These are phyloP conservation scores for Creontiades dilutus DNA, from an alignment of 2,888 invertebrate genomes.

Conservation along the genomic window DNA sequence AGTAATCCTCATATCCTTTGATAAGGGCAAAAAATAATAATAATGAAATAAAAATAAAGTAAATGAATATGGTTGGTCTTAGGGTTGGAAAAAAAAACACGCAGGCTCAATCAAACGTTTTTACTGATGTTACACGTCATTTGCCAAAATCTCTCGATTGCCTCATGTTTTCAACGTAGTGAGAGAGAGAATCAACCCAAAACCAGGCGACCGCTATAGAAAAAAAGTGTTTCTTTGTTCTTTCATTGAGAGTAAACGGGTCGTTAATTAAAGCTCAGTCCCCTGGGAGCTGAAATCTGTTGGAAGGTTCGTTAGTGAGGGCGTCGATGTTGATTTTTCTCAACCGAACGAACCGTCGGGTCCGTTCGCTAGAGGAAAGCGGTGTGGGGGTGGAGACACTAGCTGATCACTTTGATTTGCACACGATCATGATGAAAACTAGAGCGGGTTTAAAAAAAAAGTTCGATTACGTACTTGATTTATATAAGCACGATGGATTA, in stretches of 20 bases:
- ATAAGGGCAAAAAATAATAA: no score
- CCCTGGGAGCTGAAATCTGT: not conserved
- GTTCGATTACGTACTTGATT: no score
- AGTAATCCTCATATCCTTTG: no score
- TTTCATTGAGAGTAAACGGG: constrained; percentile 20
- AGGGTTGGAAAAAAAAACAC: not conserved
- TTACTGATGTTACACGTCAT: not conserved
- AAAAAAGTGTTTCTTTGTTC: not conserved
- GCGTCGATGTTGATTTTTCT: constrained; percentile 1
- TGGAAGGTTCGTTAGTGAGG: constrained; percentile 1
- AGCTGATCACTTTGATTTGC: no score
- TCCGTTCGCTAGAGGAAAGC: constrained; percentile 5
- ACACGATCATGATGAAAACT: no score
- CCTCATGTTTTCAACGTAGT: no score
- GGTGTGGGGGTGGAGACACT: not conserved
- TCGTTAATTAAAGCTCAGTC: constrained; percentile 25
- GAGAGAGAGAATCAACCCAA: not conserved
- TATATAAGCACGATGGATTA: no score
- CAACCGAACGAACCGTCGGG: not conserved
- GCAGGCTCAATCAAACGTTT: not conserved
- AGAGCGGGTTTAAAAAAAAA: no score
- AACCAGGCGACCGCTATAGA: not conserved
- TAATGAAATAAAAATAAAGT: no score
- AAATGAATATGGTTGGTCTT: not conserved
- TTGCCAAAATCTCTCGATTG: not conserved